These are phyloP conservation scores for Saccostrea echinata DNA, from an alignment of 1,140 invertebrate genomes.

Conservation along the genomic window DNA sequence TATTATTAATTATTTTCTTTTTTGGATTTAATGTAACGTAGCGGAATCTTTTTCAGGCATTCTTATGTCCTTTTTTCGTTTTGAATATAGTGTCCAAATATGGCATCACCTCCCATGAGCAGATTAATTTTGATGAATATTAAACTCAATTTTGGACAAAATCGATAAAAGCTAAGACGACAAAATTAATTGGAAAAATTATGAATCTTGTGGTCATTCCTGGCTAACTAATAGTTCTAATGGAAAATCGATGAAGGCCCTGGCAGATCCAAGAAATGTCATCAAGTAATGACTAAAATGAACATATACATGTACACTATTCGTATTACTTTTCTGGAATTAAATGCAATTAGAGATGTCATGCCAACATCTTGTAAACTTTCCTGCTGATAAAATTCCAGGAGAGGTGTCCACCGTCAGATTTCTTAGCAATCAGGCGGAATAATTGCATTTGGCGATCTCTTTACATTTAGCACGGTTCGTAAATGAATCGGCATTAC, in stretches of 20 bases:
- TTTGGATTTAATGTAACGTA: too few species aligned
- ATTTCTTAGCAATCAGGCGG: conserved; percentile 17
- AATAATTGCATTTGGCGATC: conserved; percentile 10
- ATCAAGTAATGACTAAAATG: too few species aligned
- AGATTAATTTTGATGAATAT: background rate
- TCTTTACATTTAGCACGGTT: background rate
- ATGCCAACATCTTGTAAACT: background rate
- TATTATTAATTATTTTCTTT: too few species aligned
- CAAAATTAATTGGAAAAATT: background rate
- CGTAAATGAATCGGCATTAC: background rate
- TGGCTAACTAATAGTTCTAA: background rate
- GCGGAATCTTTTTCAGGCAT: too few species aligned
- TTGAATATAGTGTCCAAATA: too few species aligned
- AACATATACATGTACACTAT: too few species aligned
- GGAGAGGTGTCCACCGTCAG: background rate
- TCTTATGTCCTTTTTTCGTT: too few species aligned
- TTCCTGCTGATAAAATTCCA: background rate
- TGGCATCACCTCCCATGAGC: background rate
- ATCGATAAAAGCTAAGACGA: background rate
- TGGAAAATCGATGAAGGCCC: too few species aligned
- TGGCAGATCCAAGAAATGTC: too few species aligned
- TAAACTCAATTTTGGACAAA: background rate
- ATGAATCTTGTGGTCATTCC: background rate
- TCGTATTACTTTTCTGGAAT: background rate
- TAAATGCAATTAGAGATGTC: background rate